A percentile compares a stretch with the other conserved stretches of the same genome.
Conservation (phyloP, 2,113 vertebrate species). For the Sitta europaea region DNA sequence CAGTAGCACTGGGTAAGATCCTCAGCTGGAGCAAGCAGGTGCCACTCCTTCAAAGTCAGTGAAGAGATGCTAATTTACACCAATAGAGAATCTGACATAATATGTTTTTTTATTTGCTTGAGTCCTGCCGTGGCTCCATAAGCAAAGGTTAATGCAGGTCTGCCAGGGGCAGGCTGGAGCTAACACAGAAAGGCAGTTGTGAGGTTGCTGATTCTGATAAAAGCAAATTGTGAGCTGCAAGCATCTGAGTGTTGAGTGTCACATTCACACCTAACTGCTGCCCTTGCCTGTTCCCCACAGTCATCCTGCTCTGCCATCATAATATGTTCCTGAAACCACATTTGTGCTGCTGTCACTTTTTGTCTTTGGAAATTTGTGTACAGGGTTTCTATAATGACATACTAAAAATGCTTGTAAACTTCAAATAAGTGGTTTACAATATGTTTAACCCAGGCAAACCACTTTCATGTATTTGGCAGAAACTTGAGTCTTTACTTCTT, state of each 20-base stretch:
- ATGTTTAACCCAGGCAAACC: background rate
- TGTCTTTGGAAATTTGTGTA: constrained; percentile 3
- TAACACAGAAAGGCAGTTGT: constrained; percentile 60
- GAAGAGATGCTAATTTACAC: constrained; percentile 29
- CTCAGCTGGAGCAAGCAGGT: constrained; percentile 9
- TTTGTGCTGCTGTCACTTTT: constrained; percentile 10
- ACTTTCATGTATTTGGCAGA: background rate
- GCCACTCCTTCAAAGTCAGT: constrained; percentile 30
- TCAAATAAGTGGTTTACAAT: background rate
- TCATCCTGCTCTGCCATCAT: constrained; percentile 20
- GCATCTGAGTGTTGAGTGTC: constrained; percentile 58
- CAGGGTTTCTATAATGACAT: background rate
- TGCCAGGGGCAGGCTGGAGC: constrained; percentile 56
- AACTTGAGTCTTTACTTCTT: background rate
- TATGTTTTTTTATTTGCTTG: constrained; percentile 58
- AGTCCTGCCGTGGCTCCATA: constrained; percentile 58
- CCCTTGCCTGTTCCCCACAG: constrained; percentile 36
- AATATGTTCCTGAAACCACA: background rate
- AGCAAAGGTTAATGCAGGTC: constrained; percentile 66
- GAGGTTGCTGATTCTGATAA: constrained; percentile 52
- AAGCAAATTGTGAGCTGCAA: constrained; percentile 60
- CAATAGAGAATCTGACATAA: constrained; percentile 8
- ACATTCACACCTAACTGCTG: constrained; percentile 46
- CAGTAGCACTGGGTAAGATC: background rate
- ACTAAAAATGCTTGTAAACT: background rate